Evolutionary conservation across 2,888 invertebrate genomes (phyloP), one percentile per base, ranked within the genome.

Genomic region (Smittia aterrima): DNA sequence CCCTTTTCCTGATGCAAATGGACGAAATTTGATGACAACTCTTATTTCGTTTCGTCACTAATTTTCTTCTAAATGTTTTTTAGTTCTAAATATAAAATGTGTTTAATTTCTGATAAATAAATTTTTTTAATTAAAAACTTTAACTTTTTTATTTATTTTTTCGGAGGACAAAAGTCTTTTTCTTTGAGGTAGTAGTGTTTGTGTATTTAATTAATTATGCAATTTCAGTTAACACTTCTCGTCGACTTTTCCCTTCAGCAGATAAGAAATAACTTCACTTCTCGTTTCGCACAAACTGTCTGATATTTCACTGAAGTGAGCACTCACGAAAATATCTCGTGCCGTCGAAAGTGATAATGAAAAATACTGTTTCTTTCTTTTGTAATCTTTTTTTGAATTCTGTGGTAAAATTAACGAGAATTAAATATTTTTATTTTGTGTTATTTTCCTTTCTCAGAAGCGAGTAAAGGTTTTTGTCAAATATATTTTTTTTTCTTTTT

Each of bases 1-100:
- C 47, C 71, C 71, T 71, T 71, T 58, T 58, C 47, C 16, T 2
- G 13, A 71, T 68, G 54, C 54, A 54, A 71, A 71, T 71, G 71
- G 71, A 71, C 58, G 58, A 16, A 47, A 6, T 3, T 32, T 9
- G 32, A 68, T 13, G 3, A 9, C 11, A 32, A 32, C 16, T 66
- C 32, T 16, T 7, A 18, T 9, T 38, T 18, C 18, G 53, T 4
- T 32, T 32, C 9, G 32, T 32, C 32, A 6, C 47, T 47, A n/a
- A 47, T n/a, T 2, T 47, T 47, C 47, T 47, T 11, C 11, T 47
- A 2, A 47, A 38, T 9, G 38, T 38, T 38, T n/a, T n/a, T n/a
- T n/a, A n/a, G n/a, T n/a, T n/a, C 9, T 47, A 47, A n/a, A 47
- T 47, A 47, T 47, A n/a, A 47, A 6, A 13, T 47, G 38, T 47